A percentile compares a stretch with the other conserved stretches of the same genome.
Evolutionary conservation across 2,113 vertebrate genomes (phyloP).

Genomic region (Romanogobio albipinnatus): DNA sequence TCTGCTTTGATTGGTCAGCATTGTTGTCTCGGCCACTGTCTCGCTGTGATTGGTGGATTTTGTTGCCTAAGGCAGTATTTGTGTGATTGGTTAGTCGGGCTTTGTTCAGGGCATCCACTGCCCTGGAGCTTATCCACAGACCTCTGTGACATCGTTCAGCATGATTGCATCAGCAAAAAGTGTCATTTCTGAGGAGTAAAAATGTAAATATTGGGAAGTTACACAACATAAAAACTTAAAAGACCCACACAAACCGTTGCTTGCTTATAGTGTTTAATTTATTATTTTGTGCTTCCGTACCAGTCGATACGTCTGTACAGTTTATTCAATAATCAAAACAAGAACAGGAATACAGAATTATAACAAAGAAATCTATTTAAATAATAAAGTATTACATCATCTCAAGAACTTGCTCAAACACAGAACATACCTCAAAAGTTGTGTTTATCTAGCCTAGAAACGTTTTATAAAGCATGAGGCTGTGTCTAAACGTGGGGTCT

Average conservation of each 20-base stretch:
- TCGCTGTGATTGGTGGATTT: conserved; percentile 16
- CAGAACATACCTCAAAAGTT: background rate
- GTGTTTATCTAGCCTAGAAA: conserved; percentile 77
- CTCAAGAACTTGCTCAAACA: background rate
- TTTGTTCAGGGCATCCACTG: conserved; percentile 37
- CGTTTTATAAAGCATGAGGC: conserved; percentile 86
- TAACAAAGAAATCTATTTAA: background rate
- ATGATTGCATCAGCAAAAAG: background rate
- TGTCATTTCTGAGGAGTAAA: background rate
- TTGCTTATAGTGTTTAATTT: conserved; percentile 6
- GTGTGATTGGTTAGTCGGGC: background rate
- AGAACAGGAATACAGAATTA: background rate
- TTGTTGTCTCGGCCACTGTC: background rate
- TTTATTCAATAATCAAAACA: conserved; percentile 1
- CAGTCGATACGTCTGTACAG: background rate
- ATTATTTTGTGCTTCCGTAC: background rate
- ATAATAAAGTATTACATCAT: background rate
- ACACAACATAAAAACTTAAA: background rate
- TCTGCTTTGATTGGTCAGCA: conserved; percentile 20
- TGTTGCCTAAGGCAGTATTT: background rate
- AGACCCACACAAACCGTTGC: background rate
- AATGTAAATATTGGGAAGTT: background rate
- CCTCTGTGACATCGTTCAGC: background rate
- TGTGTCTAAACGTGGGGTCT: conserved; percentile 82
- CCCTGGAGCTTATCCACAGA: conserved; percentile 28